Conservation (phyloP, 2,888 invertebrate species). For the Cephalotes varians region DNA sequence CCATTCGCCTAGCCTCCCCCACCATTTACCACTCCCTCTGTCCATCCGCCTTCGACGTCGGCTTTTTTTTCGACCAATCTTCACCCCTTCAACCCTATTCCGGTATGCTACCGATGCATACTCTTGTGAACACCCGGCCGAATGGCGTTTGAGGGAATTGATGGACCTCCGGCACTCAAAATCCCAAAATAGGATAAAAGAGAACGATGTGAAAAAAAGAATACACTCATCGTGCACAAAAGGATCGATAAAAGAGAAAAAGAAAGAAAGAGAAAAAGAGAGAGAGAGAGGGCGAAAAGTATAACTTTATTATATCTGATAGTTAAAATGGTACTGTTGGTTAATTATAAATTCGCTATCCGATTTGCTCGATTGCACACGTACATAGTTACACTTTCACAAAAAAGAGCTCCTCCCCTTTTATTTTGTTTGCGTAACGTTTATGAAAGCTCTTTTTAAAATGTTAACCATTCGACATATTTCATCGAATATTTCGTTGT, state of each 20-base stretch:
- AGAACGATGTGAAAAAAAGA: conserved; percentile 46
- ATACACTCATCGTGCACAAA: conserved; percentile 20
- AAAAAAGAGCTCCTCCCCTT: not conserved
- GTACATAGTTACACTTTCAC: not conserved
- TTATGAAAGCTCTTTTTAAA: not conserved
- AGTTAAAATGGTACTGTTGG: not conserved
- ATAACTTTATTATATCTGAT: conserved; percentile 3
- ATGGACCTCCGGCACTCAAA: conserved; percentile 68
- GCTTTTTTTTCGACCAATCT: conserved; percentile 65
- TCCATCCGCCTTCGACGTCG: conserved; percentile 33
- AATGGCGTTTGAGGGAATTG: conserved; percentile 72
- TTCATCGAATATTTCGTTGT: not conserved
- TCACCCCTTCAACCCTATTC: conserved; percentile 26
- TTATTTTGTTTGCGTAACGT: not conserved
- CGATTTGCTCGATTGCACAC: not conserved
- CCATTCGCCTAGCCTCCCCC: conserved; percentile 42
- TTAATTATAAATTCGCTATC: conserved; percentile 12
- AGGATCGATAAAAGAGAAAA: conserved; percentile 16
- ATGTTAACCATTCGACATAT: not conserved
- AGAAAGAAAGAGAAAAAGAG: too few relatives aligned
- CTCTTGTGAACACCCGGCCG: conserved; percentile 63
- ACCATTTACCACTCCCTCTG: conserved; percentile 40
- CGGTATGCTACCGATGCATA: conserved; percentile 42
- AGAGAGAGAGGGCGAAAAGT: not conserved
- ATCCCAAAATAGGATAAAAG: conserved; percentile 60